Base-by-base conservation (phyloP, 2,888 invertebrate genomes). In the Orthosia cruda region DNA sequence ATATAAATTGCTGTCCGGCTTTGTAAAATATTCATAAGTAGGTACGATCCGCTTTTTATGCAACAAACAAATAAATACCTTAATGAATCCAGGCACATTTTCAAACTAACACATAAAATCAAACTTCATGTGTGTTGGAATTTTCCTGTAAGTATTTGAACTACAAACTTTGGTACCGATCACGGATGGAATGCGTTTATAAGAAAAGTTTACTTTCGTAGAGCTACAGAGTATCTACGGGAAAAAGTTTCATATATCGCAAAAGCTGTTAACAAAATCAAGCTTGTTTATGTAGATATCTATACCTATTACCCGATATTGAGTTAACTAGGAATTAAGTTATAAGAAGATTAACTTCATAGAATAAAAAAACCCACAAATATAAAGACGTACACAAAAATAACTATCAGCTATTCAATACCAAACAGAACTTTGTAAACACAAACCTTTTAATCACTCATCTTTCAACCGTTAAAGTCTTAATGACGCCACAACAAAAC, bases 401-500 rank as follows among this genome's bases (percentile, higher is more conserved):
- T 1, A 61, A 63, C 1, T 18, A 26, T 32, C 20, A 49, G 16
- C n/a, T 23, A 58, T 63, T 69, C 16, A 68, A 68, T 68, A 59
- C 45, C n/a, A 58, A 69, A 80, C 57, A 64, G 71, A 62, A 69
- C 55, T 52, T 32, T 13, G 54, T 71, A 58, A 68, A 69, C 26
- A 74, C 23, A 76, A 77, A 65, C 71, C 57, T 74, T 80, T 74
- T 79, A 81, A 84, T 77, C 71, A 74, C 61, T 77, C 65, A 80
- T 72, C 62, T 74, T 76, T 76, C 71, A 76, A 65, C 64, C 67
- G 68, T 77, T 81, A 77, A 81, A 84, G 75, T 66, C 72, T 78
- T 84, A 84, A 83, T 77, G 88, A 88, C 80, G 75, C 83, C 67
- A 68, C 64, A 77, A 87, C 79, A 76, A 82, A 72, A 73, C 74